Base-by-base conservation (phyloP, 2,113 vertebrate genomes). In the Melanerpes formicivorus region DNA sequence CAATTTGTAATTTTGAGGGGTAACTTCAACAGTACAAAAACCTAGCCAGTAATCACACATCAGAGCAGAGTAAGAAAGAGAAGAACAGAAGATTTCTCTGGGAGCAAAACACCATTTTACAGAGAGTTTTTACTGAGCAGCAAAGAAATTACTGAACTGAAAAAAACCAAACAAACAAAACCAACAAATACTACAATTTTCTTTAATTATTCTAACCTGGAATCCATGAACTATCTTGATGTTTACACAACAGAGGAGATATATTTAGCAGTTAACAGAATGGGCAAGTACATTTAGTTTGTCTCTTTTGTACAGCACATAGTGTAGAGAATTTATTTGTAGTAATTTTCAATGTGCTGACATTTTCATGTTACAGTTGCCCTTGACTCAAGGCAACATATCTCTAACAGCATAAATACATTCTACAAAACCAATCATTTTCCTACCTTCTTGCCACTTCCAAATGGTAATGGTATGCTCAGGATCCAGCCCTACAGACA, bases 401-500 rank as follows among this genome's bases (percentile, higher is more conserved):
- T 4, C 18, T 66, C 79, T 37, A 59, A 46, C 21, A 85, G 42
- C 7, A 29, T 13, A 37, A 88, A 34, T 5, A 34, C 11, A 23
- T 56, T 42, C 44, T 25, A 84, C 34, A 76, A 58, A 86, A 46
- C 4, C 60, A 82, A 37, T 7, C 74, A 11, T 19, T 85, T 79
- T 87, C 95, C 84, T 97, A 99, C 98, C 99, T 99, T 99, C 99
- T 92, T 99, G 99, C 99, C 99, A 99, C 86, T 98, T 99, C 99
- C 99, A 99, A 96, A 99, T 98, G 96, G 99, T 99, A 78, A 99
- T 75, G 8, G 98, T 99, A 63, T 99, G 99, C 48, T 99, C 98
- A 0, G 98, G 97, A 96, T 99, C 99, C 87, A 99, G 97, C 67
- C 99, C 99, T 81, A 99, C 97, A 17, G 99, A 99, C 18, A 99